Base-by-base conservation (phyloP, 1,140 invertebrate species). In the Nasonia giraulti region DNA sequence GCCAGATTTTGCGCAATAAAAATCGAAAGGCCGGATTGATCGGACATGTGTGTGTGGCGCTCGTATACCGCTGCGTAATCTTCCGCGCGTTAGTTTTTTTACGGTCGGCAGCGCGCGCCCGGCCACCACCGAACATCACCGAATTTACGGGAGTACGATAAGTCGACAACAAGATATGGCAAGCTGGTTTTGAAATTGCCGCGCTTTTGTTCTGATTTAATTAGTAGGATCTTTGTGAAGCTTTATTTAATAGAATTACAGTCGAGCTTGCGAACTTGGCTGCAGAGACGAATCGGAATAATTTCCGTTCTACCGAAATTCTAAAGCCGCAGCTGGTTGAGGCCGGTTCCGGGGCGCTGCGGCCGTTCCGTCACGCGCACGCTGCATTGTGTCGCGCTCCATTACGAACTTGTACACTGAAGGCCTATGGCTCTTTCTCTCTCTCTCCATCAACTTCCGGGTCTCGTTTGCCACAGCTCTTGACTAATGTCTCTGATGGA, bases 101-200 rank as follows among this genome's bases (percentile, higher is more conserved):
- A 78, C 27, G 76, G 23, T 78, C 11, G 5, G 55, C 3, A 62
- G 55, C 55, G 55, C 55, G 20, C 7, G 20, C 7, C 6, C 14
- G 50, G 50, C 12, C 55, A 62, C 20, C 17, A 20, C 20, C 55
- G 55, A 62, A 6, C 55, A 68, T 33, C 23, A 62, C 33, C 77
- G 33, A 79, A 79, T 79, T 79, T 79, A 79, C 31, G 77, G 77
- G 2, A 8, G 8, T 12, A n/a, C 66, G 55, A 68, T 79, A 79
- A 68, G 55, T 79, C 55, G 55, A 62, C 55, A 4, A 62, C 55
- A n/a, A 11, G 6, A 62, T 7, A 44, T 5, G 1, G 23, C n/a
- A 2, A 50, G 76, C 27, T 14, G 23, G 14, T 78, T 78, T 78
- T 78, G 2, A 78, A 78, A 78, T 78, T 31, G 76, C 2, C 50